Percentiles rank a stretch among this genome's conserved stretches.
Evolutionary conservation across 2,113 vertebrate genomes (phyloP).

Genomic region (Nycticryphes semicollaris): DNA sequence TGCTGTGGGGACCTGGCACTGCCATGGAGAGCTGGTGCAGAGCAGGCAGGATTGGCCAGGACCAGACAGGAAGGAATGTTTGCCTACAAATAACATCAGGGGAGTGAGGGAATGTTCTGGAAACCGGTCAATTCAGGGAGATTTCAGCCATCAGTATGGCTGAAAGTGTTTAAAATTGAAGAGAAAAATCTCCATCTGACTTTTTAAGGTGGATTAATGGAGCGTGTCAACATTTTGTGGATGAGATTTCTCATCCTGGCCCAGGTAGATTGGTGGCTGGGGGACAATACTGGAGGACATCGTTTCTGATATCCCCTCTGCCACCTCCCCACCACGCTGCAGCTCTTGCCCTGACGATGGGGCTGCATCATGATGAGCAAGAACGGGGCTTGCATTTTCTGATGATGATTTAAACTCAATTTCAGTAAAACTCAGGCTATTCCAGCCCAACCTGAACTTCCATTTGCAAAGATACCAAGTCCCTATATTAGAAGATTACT

Average conservation of each 20-base stretch:
- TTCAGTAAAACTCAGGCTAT: neutral
- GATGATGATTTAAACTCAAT: neutral
- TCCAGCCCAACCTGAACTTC: neutral
- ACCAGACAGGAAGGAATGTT: neutral
- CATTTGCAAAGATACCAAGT: neutral
- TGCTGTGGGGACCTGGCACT: accelerated
- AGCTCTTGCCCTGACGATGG: neutral
- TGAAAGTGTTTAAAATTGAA: conserved; percentile 9
- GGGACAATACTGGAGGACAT: neutral
- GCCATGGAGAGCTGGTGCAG: neutral
- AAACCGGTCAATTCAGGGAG: neutral
- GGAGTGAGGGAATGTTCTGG: neutral
- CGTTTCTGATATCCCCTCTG: neutral
- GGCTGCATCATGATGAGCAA: neutral
- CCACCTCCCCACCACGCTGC: neutral
- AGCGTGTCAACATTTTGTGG: conserved; percentile 26
- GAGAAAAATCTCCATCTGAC: conserved; percentile 15
- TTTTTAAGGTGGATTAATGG: conserved; percentile 43
- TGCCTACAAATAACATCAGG: neutral
- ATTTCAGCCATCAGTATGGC: neutral
- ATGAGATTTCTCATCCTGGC: neutral
- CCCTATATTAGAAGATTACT: neutral
- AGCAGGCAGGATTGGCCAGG: neutral
- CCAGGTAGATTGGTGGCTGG: neutral
- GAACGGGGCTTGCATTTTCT: neutral